These are phyloP conservation scores for Cerceris ruficornis DNA, from an alignment of 2,888 invertebrate species.

Conservation along the genomic window DNA sequence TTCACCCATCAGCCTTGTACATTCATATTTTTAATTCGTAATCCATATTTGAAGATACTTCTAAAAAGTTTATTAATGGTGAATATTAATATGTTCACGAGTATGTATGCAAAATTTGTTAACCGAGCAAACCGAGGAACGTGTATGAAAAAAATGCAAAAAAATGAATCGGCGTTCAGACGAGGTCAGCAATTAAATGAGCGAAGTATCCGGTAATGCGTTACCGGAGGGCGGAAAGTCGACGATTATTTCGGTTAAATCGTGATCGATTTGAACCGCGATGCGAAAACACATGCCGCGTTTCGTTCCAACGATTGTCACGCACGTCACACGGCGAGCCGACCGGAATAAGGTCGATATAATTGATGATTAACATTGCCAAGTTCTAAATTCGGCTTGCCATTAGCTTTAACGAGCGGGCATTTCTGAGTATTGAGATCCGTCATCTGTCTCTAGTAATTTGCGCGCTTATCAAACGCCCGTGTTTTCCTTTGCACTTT, in stretches of 20 bases:
- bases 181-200: not conserved
- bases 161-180: not conserved
- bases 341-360: slow-evolving; percentile 60
- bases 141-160: not conserved
- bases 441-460: slow-evolving; percentile 48
- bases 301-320: slow-evolving; percentile 63
- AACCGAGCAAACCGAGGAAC: no score
- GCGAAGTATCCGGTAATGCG: not conserved
- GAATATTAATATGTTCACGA: no score
- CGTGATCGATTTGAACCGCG: slow-evolving; percentile 58
- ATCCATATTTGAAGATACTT: no score
- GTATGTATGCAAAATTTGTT: no score
- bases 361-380: slow-evolving; percentile 63
- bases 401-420: slow-evolving; percentile 58
- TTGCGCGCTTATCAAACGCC: slow-evolving; percentile 51
- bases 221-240: not conserved
- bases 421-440: slow-evolving; percentile 54
- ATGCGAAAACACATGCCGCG: slow-evolving; percentile 53
- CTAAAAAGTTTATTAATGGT: no score
- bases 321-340: slow-evolving; percentile 51
- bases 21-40: no score
- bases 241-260: slow-evolving; percentile 55
- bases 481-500: slow-evolving; percentile 35
- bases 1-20: no score
- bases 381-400: slow-evolving; percentile 60